These are phyloP conservation scores for Andrena minutula DNA, from an alignment of 2,888 invertebrate species.

Conservation along the genomic window DNA sequence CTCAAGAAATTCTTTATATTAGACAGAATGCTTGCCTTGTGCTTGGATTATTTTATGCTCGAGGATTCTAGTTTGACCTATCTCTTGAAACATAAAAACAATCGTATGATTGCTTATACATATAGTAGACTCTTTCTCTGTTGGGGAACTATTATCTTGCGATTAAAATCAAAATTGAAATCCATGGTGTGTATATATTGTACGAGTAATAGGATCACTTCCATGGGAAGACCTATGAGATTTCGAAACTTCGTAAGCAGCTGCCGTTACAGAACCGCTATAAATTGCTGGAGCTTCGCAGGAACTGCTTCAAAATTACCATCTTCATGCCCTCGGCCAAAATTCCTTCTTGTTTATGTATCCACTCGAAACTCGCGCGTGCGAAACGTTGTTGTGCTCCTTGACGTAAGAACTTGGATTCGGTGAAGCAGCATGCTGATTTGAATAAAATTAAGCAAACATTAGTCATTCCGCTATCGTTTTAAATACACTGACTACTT, in stretches of 20 bases:
- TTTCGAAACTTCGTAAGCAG: constrained; percentile 56
- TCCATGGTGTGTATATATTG: constrained; percentile 23
- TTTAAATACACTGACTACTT: no score
- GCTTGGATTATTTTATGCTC: no score
- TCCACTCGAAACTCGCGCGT: constrained; percentile 13
- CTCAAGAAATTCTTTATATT: no score
- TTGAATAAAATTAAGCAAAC: constrained; percentile 2
- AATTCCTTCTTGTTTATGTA: constrained; percentile 35
- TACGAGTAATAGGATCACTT: constrained; percentile 57
- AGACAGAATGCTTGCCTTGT: no score
- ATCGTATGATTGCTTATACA: no score
- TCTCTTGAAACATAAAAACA: no score
- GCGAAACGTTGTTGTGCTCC: constrained; percentile 2
- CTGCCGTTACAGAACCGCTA: constrained; percentile 50
- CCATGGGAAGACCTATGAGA: constrained; percentile 46
- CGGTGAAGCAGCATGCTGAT: not conserved
- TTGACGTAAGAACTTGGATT: constrained; percentile 4
- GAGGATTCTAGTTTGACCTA: no score
- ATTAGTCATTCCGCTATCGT: not conserved
- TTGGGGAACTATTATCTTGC: constrained; percentile 40
- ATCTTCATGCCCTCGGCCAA: constrained; percentile 23
- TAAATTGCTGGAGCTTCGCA: constrained; percentile 52
- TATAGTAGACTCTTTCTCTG: constrained; percentile 11
- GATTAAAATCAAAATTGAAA: constrained; percentile 56
- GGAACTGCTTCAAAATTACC: constrained; percentile 55